Conservation (phyloP, 2,888 invertebrate genomes). For the Hirudinaria manillensis region DNA sequence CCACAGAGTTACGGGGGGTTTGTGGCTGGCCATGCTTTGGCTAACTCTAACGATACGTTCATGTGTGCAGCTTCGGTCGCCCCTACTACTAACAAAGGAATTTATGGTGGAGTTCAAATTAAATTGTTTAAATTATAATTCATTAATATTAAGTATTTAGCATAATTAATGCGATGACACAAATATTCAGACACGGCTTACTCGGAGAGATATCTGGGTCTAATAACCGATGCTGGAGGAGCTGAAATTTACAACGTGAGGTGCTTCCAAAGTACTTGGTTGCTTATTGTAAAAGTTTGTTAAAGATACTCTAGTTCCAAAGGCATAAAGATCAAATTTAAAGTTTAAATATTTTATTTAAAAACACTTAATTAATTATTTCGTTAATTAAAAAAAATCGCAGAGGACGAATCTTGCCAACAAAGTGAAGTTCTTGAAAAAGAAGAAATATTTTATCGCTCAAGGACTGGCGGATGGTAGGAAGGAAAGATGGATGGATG, state of each 20-base stretch:
- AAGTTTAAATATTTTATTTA: background rate
- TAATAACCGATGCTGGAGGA: constrained; percentile 77
- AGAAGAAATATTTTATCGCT: constrained; percentile 80
- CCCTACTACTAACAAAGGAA: constrained; percentile 89
- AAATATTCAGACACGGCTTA: constrained; percentile 77
- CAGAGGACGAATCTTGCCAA: constrained; percentile 71
- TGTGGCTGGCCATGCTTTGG: constrained; percentile 76
- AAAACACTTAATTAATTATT: background rate
- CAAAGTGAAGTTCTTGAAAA: constrained; percentile 76
- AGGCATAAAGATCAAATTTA: background rate
- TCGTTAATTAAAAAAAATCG: constrained; percentile 31
- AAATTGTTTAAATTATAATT: background rate
- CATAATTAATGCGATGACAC: constrained; percentile 34
- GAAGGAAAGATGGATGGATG: background rate
- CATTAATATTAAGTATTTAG: no score
- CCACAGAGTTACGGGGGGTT: constrained; percentile 81
- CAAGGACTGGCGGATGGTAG: constrained; percentile 82
- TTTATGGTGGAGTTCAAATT: constrained; percentile 77
- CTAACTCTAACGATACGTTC: constrained; percentile 71
- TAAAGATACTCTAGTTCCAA: no score
- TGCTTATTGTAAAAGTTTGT: background rate
- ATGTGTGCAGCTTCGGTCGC: constrained; percentile 89
- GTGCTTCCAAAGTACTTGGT: background rate
- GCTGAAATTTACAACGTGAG: constrained; percentile 78
- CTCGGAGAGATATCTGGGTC: constrained; percentile 88